Conservation (phyloP, 2,888 invertebrate genomes). For the Schizaphis graminum region DNA sequence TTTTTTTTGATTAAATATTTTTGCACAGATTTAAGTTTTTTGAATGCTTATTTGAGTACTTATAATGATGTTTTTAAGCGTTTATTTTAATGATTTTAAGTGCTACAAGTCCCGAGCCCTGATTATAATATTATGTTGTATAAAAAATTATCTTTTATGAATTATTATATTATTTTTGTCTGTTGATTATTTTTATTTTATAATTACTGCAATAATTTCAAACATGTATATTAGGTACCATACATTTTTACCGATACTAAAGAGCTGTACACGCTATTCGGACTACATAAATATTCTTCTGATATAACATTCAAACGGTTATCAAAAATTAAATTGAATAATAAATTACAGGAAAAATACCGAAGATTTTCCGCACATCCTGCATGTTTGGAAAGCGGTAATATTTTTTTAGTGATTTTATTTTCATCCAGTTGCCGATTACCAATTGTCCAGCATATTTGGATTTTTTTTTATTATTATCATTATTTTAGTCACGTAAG, state of each 20-base stretch:
- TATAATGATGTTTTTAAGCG: no score
- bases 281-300: not conserved
- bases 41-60: no score
- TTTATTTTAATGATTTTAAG: no score
- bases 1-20: no score
- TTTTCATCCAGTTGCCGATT: slow-evolving; percentile 49
- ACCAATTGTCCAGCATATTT: slow-evolving; percentile 34
- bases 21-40: no score
- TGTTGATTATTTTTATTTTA: not conserved
- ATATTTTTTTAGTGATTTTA: slow-evolving; percentile 44
- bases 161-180: not conserved
- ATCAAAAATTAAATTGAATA: slow-evolving; percentile 33
- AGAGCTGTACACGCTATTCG: not conserved
- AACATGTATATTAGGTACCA: not conserved
- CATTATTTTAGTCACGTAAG: slow-evolving; percentile 58
- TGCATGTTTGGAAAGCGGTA: slow-evolving; percentile 58
- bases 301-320: not conserved
- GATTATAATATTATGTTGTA: not conserved
- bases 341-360: slow-evolving; percentile 9
- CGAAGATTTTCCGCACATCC: slow-evolving; percentile 19
- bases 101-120: no score
- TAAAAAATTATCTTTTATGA: no score
- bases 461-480: slow-evolving; percentile 29
- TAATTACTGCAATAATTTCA: not conserved
- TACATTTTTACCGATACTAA: not conserved